Base-by-base conservation (phyloP, 2,888 invertebrate species). In the Patella pellucida region DNA sequence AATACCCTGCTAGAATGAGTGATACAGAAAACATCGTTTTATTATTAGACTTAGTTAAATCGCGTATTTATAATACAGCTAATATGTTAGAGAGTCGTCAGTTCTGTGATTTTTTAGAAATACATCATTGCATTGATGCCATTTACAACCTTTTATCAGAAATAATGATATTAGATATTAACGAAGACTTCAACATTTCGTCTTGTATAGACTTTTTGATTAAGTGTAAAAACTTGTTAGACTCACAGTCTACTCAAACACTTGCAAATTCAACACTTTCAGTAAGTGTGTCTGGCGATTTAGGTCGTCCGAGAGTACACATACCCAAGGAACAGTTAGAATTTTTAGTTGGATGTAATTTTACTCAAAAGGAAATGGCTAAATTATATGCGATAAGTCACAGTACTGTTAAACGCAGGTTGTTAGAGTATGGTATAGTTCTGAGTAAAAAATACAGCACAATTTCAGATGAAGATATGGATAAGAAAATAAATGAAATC, bases 401-500 rank as follows among this genome's bases (percentile, higher is more conserved):
- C n/a, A 62, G 62, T 23, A 62, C 62, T 19, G 62, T 62, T n/a
- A n/a, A 23, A 62, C n/a, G 62, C n/a, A 62, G 62, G 23, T 23
- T 62, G 16, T 62, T 11, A 3, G 62, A 62, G 62, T 62, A 62
- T 62, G n/a, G 62, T n/a, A 27, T 27, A 2, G 1, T n/a, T 11
- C 15, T 62, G 62, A n/a, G n/a, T n/a, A 16, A 56, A 56, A 56
- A 56, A 19, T 9, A 56, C 56, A 56, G 56, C 19, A 56, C 5
- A 11, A 56, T 56, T 16, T 62, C 62, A 62, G 62, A 62, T n/a
- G 62, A 62, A 62, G n/a, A n/a, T 62, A 11, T 62, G 62, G 62
- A 62, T 62, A 23, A 7, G n/a, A 23, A 62, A 62, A 23, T 62
- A 62, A 62, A 62, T n/a, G 23, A 62, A 9, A 62, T 62, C 23